Conservation (phyloP, 2,113 vertebrate species). For the Balaeniceps rex region DNA sequence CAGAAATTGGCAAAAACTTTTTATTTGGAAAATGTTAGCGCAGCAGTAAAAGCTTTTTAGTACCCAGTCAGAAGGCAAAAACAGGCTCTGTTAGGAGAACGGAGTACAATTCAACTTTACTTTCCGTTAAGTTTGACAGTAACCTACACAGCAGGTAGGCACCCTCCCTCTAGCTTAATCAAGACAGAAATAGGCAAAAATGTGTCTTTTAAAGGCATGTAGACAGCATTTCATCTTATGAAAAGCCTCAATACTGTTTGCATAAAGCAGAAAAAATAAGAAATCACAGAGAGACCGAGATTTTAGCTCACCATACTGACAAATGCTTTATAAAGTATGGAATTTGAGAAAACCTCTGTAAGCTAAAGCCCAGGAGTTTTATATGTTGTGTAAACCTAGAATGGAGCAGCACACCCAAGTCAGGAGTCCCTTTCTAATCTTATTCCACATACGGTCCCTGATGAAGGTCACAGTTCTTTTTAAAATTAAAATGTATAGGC, state of each 20-base stretch:
- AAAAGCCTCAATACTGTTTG: neutral
- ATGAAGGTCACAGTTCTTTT: neutral
- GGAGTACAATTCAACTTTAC: neutral
- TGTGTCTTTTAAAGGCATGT: neutral
- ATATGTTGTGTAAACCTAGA: neutral
- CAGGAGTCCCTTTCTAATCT: neutral
- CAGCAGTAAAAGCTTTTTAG: neutral
- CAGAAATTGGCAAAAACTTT: neutral
- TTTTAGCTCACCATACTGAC: neutral
- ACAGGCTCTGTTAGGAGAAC: neutral
- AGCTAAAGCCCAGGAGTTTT: neutral
- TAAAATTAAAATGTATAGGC: neutral
- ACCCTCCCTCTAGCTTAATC: neutral
- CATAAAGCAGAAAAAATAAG: neutral
- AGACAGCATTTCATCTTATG: neutral
- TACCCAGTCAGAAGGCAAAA: neutral
- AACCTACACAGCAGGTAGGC: neutral
- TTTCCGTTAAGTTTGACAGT: neutral
- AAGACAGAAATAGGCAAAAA: neutral
- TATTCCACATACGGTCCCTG: neutral
- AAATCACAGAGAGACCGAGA: neutral
- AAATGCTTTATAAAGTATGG: neutral
- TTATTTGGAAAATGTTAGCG: slow-evolving; percentile 16
- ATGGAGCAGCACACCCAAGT: neutral
- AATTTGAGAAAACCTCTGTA: neutral